Conservation (phyloP, 1,140 invertebrate genomes). For the Argopecten irradians region DNA sequence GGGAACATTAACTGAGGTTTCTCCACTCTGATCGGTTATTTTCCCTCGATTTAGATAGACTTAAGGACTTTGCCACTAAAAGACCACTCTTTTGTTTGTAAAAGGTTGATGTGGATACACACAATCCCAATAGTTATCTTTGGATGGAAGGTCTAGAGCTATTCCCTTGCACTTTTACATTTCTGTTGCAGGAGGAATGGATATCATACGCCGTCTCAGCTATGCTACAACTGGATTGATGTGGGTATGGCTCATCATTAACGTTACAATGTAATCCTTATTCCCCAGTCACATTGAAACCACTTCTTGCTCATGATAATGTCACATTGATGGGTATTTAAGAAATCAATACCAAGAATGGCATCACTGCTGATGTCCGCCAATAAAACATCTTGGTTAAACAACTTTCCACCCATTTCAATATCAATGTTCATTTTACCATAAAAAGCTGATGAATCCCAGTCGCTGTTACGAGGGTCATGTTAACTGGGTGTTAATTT, state of each 20-base stretch:
- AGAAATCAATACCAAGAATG: slow-evolving; percentile 31
- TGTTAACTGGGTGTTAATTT: slow-evolving; percentile 6
- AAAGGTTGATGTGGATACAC: not conserved
- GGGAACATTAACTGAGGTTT: slow-evolving; percentile 25
- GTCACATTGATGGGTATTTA: not conserved
- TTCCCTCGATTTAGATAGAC: not conserved
- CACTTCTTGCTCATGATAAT: not conserved
- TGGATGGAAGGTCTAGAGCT: not conserved
- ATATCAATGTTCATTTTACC: slow-evolving; percentile 28
- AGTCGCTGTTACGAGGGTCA: slow-evolving; percentile 46
- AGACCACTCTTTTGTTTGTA: not conserved
- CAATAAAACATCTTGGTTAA: slow-evolving; percentile 28
- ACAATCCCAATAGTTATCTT: not conserved
- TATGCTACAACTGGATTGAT: slow-evolving; percentile 20
- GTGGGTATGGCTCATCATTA: not conserved
- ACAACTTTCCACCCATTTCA: not conserved
- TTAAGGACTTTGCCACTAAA: not conserved
- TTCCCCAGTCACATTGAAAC: slow-evolving; percentile 21
- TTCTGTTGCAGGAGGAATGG: slow-evolving; percentile 27
- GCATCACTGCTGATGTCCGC: slow-evolving; percentile 30
- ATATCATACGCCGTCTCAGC: not conserved
- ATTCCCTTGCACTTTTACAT: slow-evolving; percentile 24
- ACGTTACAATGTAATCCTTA: slow-evolving; percentile 21
- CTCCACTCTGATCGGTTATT: slow-evolving; percentile 29
- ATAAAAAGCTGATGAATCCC: slow-evolving; percentile 45